A percentile compares a stretch with the other conserved stretches of the same genome.
These are phyloP conservation scores for Amphilophus citrinellus DNA, from an alignment of 2,113 vertebrate species.

Conservation along the genomic window DNA sequence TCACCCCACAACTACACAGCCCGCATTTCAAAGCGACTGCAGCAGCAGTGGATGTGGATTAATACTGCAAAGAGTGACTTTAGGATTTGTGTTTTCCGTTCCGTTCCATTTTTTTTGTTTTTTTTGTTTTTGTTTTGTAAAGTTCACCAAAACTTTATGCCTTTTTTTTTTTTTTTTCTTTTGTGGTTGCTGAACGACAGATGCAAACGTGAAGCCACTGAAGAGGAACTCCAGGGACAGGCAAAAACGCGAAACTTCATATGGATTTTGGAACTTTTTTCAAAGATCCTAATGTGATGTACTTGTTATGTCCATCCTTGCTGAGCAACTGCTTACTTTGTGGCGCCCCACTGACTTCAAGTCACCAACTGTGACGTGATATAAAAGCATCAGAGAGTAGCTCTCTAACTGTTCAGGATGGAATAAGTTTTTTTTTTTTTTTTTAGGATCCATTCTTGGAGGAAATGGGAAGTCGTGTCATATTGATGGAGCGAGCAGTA, in stretches of 20 bases:
- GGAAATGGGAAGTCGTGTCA: constrained; percentile 68
- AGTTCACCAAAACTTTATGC: not conserved
- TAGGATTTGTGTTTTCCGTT: not conserved
- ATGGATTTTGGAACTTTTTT: not conserved
- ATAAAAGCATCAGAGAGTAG: constrained; percentile 37
- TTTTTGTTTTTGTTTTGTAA: not conserved
- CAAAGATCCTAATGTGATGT: not conserved
- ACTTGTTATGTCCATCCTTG: not conserved
- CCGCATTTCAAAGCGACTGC: constrained; percentile 71
- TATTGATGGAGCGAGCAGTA: constrained; percentile 52
- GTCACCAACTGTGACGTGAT: constrained; percentile 17
- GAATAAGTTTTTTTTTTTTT: constrained; percentile 71
- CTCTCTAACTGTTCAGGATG: constrained; percentile 49
- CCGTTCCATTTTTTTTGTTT: too few relatives aligned
- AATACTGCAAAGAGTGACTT: not conserved
- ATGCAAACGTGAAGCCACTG: not conserved
- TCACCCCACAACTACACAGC: constrained; percentile 61
- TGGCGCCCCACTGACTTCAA: not conserved
- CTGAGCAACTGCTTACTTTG: not conserved
- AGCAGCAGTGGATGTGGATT: not conserved
- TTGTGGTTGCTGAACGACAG: not conserved
- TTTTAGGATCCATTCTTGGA: constrained; percentile 40
- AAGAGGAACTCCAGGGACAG: not conserved
- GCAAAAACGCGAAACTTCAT: not conserved
- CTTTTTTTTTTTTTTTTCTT: not conserved